Evolutionary conservation across 2,113 vertebrate genomes (phyloP).

Genomic region (Strix uralensis): DNA sequence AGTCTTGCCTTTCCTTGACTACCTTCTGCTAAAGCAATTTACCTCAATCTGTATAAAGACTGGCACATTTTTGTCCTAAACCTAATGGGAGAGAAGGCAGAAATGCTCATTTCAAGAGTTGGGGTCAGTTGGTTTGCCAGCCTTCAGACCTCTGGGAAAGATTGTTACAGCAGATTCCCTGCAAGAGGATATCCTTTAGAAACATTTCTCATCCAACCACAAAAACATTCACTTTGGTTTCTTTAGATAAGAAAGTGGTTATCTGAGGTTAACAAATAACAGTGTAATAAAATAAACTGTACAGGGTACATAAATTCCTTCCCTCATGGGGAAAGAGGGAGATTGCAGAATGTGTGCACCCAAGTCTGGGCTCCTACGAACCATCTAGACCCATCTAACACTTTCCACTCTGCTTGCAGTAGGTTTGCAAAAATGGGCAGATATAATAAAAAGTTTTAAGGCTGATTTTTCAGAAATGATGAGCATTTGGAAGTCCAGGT

Average conservation of each 20-base stretch:
- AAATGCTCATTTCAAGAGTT: not conserved
- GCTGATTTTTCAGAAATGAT: not conserved
- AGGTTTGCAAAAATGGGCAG: accelerated
- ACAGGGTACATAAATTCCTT: not conserved
- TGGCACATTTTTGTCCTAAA: not conserved
- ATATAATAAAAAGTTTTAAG: not conserved
- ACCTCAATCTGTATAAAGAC: not conserved
- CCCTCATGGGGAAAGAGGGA: not conserved
- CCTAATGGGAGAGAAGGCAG: not conserved
- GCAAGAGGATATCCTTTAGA: not conserved
- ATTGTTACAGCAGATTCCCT: not conserved
- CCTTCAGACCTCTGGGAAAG: conserved; percentile 2
- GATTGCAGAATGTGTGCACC: not conserved
- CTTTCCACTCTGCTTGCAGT: not conserved
- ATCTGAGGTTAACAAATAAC: not conserved
- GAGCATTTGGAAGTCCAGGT: not conserved
- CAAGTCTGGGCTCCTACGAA: not conserved
- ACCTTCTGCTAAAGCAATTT: not conserved
- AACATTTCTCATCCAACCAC: not conserved
- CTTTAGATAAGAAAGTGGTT: not conserved
- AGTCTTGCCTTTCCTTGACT: not conserved
- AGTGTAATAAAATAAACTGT: not conserved
- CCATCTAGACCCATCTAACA: not conserved
- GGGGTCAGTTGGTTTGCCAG: not conserved
- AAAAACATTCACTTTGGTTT: not conserved